These are phyloP conservation scores for Eulemur albifrons DNA, from an alignment of 2,797 vertebrate genomes.

Conservation along the genomic window DNA sequence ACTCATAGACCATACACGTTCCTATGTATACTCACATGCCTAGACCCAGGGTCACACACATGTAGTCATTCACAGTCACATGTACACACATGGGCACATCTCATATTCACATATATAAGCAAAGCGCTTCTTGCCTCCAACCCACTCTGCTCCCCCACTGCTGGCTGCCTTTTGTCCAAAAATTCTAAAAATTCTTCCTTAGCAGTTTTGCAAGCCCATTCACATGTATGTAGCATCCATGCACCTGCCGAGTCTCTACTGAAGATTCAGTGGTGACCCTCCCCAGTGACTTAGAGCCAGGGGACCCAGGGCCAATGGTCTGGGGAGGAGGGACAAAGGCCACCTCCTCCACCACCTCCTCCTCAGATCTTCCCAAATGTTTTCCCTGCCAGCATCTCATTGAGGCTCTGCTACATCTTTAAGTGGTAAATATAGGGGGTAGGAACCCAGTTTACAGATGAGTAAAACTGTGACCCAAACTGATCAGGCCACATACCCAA, in stretches of 20 bases:
- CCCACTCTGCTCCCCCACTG: background rate
- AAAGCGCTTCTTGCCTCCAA: background rate
- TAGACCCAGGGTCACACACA: background rate
- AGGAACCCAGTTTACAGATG: background rate
- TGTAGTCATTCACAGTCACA: background rate
- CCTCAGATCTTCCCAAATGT: background rate
- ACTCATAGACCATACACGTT: background rate
- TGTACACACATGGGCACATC: fast-evolving
- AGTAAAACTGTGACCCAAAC: background rate
- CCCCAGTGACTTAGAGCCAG: background rate
- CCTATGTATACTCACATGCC: background rate
- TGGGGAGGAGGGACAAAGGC: fast-evolving
- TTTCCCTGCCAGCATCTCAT: background rate
- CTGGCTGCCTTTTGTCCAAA: background rate
- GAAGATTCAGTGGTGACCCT: background rate
- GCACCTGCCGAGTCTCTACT: background rate
- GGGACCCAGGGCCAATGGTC: no score
- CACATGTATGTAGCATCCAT: background rate
- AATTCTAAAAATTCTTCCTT: background rate
- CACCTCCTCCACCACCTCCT: background rate
- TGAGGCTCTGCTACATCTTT: background rate
- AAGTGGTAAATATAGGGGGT: no score
- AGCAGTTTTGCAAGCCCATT: background rate
- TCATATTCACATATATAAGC: background rate
- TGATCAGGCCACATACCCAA: background rate